phyloP scores from a whole-genome alignment of 1,140 invertebrate genomes.

The Penaeus japonicus region DNA sequence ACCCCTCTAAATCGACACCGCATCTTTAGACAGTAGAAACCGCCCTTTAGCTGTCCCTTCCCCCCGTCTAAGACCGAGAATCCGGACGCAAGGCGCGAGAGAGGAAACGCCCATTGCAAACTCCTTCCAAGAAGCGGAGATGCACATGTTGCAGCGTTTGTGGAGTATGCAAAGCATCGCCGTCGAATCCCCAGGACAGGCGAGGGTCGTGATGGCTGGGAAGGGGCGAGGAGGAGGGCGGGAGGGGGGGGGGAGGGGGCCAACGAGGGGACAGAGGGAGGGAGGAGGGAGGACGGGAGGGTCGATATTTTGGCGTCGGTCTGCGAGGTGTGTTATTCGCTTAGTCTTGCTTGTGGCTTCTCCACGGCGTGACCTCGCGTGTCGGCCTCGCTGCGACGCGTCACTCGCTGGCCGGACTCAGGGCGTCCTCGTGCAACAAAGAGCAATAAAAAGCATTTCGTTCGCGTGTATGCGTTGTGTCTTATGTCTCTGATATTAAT shows the following conservation, averaged over 20 bases:
- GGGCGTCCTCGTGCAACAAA: not conserved
- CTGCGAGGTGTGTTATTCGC: conserved; percentile 33
- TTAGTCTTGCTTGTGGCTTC: conserved; percentile 47
- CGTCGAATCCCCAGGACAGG: too few species aligned
- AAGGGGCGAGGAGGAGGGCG: not conserved
- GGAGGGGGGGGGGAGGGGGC: not conserved
- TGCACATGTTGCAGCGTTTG: too few species aligned
- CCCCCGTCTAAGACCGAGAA: too few species aligned
- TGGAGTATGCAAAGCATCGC: too few species aligned
- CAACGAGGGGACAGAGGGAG: not conserved
- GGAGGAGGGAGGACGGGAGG: not conserved
- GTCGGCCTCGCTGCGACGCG: not conserved
- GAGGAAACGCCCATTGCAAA: too few species aligned
- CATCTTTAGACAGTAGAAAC: too few species aligned
- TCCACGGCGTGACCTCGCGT: not conserved
- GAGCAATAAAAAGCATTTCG: not conserved
- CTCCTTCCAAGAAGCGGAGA: too few species aligned
- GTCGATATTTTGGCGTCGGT: conserved; percentile 49
- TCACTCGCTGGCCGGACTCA: not conserved
- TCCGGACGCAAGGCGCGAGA: too few species aligned
- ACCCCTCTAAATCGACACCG: too few species aligned
- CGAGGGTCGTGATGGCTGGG: too few species aligned
- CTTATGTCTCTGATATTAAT: not conserved
- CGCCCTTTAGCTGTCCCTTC: too few species aligned
- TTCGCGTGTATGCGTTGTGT: too few species aligned